Conservation (phyloP, 23 tunicate species). For the Phallusia fumigata region DNA sequence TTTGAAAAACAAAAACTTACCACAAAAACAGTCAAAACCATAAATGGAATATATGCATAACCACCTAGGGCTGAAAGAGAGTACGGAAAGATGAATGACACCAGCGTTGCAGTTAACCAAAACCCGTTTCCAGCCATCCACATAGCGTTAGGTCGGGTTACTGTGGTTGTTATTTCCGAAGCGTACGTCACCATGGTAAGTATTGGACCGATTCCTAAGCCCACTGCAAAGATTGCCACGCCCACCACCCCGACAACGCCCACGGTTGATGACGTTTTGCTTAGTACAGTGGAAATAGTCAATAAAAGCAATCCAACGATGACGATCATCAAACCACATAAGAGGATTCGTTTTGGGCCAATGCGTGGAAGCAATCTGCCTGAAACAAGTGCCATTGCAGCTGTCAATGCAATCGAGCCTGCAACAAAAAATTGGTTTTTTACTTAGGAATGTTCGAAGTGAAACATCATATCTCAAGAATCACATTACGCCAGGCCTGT, state of each 20-base stretch:
- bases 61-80: slow-evolving; percentile 6
- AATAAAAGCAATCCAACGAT: not conserved
- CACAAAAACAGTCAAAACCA: not conserved
- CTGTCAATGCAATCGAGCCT: not conserved
- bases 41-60: slow-evolving; percentile 9
- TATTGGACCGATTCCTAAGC: not conserved
- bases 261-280: not conserved
- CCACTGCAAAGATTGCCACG: not conserved
- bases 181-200: no score
- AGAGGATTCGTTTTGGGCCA: slow-evolving; percentile 24
- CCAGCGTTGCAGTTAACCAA: no score
- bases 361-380: not conserved
- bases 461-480: no score
- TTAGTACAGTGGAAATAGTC: slow-evolving; percentile 11
- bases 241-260: not conserved
- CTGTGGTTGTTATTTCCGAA: no score
- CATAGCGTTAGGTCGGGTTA: no score
- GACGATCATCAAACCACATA: slow-evolving; percentile 1
- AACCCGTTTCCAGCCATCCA: no score
- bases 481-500: no score
- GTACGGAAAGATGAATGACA: no score
- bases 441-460: not conserved
- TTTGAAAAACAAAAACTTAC: no score
- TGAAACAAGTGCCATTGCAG: not conserved
- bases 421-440: not conserved